Evolutionary conservation across 2,113 vertebrate genomes (phyloP).

Genomic region (Prolemur simus): DNA sequence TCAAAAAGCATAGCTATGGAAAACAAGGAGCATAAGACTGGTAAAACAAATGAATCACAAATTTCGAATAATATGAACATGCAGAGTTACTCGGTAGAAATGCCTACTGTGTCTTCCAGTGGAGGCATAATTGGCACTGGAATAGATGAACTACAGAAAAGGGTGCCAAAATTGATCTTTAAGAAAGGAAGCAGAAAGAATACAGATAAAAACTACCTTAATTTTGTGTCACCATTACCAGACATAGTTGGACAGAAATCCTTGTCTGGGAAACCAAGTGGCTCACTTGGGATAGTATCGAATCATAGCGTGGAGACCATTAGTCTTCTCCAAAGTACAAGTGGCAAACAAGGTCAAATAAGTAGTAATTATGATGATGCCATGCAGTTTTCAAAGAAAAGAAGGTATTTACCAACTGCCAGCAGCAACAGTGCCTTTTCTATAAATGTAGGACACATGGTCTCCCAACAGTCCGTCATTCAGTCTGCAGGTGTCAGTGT

Average conservation of each 20-base stretch:
- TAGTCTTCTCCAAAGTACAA: constrained; percentile 91
- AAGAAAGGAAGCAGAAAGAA: constrained; percentile 94
- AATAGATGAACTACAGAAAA: constrained; percentile 89
- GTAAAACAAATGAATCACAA: constrained; percentile 88
- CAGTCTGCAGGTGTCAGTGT: constrained; percentile 93
- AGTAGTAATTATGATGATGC: constrained; percentile 98
- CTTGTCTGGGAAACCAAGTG: constrained; percentile 89
- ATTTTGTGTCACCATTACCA: constrained; percentile 87
- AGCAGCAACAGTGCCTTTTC: constrained; percentile 94
- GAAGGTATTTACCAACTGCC: constrained; percentile 96
- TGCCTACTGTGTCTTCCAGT: constrained; percentile 89
- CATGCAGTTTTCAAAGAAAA: constrained; percentile 99
- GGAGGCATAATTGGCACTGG: constrained; percentile 88
- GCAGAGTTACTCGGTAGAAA: constrained; percentile 93
- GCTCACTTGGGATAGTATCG: constrained; percentile 88
- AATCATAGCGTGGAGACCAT: constrained; percentile 89
- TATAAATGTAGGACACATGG: constrained; percentile 92
- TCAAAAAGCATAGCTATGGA: constrained; percentile 90
- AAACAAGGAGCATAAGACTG: constrained; percentile 91
- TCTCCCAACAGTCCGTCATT: constrained; percentile 93
- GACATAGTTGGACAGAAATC: constrained; percentile 90
- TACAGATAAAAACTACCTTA: constrained; percentile 91
- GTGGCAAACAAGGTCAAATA: constrained; percentile 90
- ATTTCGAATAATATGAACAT: constrained; percentile 87
- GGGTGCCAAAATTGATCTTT: constrained; percentile 94